Conservation (phyloP, 92 coral and sea anemone species). For the Porites divaricata region DNA sequence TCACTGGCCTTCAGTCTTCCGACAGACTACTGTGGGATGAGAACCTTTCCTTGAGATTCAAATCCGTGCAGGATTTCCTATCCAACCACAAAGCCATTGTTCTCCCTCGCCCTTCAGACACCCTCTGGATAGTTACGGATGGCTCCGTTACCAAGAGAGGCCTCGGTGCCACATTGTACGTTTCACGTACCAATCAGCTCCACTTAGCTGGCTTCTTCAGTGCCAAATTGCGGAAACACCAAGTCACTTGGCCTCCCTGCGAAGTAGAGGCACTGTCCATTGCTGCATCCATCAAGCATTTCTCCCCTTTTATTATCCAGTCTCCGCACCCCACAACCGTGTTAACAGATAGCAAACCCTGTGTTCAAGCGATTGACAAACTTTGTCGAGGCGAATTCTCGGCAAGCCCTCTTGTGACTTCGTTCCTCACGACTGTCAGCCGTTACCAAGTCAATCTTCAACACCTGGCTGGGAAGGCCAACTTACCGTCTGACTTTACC, state of each 20-base stretch:
- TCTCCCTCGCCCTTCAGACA: conserved; percentile 52
- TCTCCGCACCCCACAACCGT: conserved; percentile 39
- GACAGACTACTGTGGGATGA: conserved; percentile 45
- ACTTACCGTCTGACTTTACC: conserved; percentile 61
- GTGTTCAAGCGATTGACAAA: conserved; percentile 67
- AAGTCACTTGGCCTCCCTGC: conserved; percentile 70
- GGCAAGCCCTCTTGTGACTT: conserved; percentile 62
- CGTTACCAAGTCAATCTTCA: conserved; percentile 59
- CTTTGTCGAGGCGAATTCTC: conserved; percentile 62
- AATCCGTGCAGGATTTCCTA: conserved; percentile 51
- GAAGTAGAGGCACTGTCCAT: conserved; percentile 63
- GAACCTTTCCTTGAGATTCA: conserved; percentile 29
- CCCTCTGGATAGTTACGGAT: conserved; percentile 57
- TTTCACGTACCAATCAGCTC: conserved; percentile 34
- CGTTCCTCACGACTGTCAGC: conserved; percentile 60
- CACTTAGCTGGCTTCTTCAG: conserved; percentile 68
- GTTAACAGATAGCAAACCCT: conserved; percentile 58
- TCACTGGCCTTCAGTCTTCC: conserved; percentile 49
- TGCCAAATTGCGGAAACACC: conserved; percentile 61
- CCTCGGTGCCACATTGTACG: conserved; percentile 57
- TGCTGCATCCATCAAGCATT: conserved; percentile 57
- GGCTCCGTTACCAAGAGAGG: conserved; percentile 39
- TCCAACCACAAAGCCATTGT: conserved; percentile 10
- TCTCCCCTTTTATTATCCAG: conserved; percentile 68
- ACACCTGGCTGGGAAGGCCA: conserved; percentile 61